A percentile compares a stretch with the other conserved stretches of the same genome.
These are phyloP conservation scores for Hemicrepidius hirtus DNA, from an alignment of 2,888 invertebrate genomes.

Conservation along the genomic window DNA sequence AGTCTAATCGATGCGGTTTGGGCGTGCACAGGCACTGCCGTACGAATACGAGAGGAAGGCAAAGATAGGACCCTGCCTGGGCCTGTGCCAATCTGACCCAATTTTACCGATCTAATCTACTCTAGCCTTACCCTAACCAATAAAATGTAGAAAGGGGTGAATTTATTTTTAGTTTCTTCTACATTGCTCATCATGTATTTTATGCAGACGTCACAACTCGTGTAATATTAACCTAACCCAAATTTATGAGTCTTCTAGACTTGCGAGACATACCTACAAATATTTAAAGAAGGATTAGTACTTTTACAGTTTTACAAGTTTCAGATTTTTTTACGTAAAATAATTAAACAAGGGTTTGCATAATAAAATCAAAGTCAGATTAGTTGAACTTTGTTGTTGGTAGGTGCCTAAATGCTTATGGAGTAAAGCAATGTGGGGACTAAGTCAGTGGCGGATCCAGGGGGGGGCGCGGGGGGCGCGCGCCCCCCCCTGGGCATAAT, in stretches of 20 bases:
- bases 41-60: constrained; percentile 42
- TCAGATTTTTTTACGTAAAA: too few relatives aligned
- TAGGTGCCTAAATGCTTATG: too few relatives aligned
- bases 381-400: too few relatives aligned
- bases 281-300: constrained; percentile 16
- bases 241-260: not conserved
- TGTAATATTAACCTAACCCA: constrained; percentile 22
- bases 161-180: constrained; percentile 29
- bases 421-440: too few relatives aligned
- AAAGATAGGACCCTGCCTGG: constrained; percentile 39
- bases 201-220: constrained; percentile 6
- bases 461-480: too few relatives aligned
- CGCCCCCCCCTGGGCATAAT: too few relatives aligned
- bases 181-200: constrained; percentile 1
- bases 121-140: constrained; percentile 27
- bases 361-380: too few relatives aligned
- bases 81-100: constrained; percentile 48
- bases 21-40: constrained; percentile 49
- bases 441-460: too few relatives aligned
- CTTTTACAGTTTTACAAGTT: too few relatives aligned
- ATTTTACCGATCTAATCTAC: constrained; percentile 42
- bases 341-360: too few relatives aligned
- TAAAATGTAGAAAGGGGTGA: constrained; percentile 30
- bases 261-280: constrained; percentile 2
- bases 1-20: constrained; percentile 55